Evolutionary conservation across 2,113 vertebrate genomes (phyloP), one percentile per base, ranked within the genome.

Genomic region (Psammodynastes pulverulentus): DNA sequence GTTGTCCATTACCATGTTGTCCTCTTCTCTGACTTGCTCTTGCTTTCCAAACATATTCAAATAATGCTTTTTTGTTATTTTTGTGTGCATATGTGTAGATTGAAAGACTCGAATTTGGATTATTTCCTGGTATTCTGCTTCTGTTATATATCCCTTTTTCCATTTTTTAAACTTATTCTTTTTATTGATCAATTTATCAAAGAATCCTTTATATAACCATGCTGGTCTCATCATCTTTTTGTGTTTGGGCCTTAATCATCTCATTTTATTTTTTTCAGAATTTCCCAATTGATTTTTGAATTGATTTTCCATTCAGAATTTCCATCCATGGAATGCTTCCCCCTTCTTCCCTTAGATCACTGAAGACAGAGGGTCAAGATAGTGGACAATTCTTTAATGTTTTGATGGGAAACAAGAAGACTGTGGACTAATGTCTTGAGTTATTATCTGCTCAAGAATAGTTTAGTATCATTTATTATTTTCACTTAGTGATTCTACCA

Each of bases 401-500:
- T 6, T 39, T 79, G 72, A 39, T 79, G 34, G 62, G 62, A 21
- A 39, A 79, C 39, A 39, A 79, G 5, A 67, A 67, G 67, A 39
- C 15, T 19, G 67, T 84, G 29, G 58, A 67, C 45, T 62, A 46
- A 62, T 84, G 13, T 84, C 29, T 39, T 67, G 39, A 84, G n/a
- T n/a, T 91, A 34, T 79, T 84, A 84, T 13, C 43, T 90, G 34
- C 56, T 62, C 49, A 72, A 88, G 67, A 45, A n/a, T 88, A 45
- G 17, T 84, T 91, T 34, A 88, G 23, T 34, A 54, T 88, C 49
- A 84, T 84, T 88, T 90, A 93, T 92, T n/a, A 89, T 88, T 93
- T 91, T 34, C n/a, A 29, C 52, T 91, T 87, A 91, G 43, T 43
- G 51, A 49, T 51, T n/a, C 49, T 91, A 91, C 29, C 15, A 88